Evolutionary conservation across 37 sponge, comb jelly and placozoan species (phyloP), one percentile per base, ranked within the genome.

Genomic region (Crambe crambe): DNA sequence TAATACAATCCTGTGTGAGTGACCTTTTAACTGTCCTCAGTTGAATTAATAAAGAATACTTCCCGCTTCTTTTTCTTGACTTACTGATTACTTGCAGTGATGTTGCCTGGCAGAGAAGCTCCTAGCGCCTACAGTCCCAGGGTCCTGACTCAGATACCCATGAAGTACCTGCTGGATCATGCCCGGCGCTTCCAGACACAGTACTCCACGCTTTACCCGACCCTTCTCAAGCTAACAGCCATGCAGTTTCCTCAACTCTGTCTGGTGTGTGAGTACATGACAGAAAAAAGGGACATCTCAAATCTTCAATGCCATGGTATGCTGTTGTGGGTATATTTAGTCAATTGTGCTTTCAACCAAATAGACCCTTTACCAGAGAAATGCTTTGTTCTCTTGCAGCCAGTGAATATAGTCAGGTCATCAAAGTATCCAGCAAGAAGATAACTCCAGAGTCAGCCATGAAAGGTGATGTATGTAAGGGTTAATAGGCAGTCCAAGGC

Each of bases 191-290:
- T 77, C n/a, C 94, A 81, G 22, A 71, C 34, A 3, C 36, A 73
- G 44, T 89, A 78, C 43, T 36, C 85, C 42, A 63, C 78, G 36
- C 80, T 93, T 22, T 93, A 93, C 65, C 91, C 94, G 18, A 72
- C 84, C n/a, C 69, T 93, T 26, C 77, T 93, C 35, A 76, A 78
- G 42, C 78, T 93, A 68, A 79, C 82, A 0, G 74, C 76, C 56
- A 86, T 87, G 1, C 94, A 93, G 40, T 76, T 86, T 37, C 94
- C 90, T 22, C 94, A 93, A 8, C 69, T 93, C 30, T 79, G 80
- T 43, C 89, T 84, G 4, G 80, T 73, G 2, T 70, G 76, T 37
- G 89, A 84, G 30, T 84, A 76, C 76, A 37, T 89, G n/a, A 79
- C 57, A 32, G 73, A 79, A 37, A 74, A 79, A 43, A 34, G 69